Conservation (phyloP, 2,797 vertebrate species). For the Esox lucius region DNA sequence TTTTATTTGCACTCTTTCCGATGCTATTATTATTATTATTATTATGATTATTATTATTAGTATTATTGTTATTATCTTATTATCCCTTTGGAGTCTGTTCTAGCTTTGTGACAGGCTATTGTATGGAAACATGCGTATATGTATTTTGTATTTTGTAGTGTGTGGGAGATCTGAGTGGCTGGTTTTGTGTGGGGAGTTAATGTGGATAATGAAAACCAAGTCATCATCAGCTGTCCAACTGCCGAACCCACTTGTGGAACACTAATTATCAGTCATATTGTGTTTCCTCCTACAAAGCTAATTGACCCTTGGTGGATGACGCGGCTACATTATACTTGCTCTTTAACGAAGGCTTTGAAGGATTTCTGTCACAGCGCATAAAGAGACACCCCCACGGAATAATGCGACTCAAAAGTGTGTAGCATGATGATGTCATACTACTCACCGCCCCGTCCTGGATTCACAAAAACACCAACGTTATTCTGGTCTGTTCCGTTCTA, state of each 20-base stretch:
- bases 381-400: not conserved
- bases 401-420: not conserved
- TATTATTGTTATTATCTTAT: not conserved
- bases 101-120: conserved; percentile 9
- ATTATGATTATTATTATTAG: not conserved
- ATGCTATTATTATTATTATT: not conserved
- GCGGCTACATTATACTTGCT: not conserved
- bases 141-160: conserved; percentile 38
- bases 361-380: not conserved
- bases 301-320: not conserved
- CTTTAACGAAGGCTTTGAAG: not conserved
- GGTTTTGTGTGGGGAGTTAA: conserved; percentile 52
- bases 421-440: not conserved
- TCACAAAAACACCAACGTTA: not conserved
- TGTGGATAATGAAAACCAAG: conserved; percentile 42
- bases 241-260: not conserved
- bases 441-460: not conserved
- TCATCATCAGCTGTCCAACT: conserved; percentile 27
- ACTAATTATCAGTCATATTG: conserved; percentile 8
- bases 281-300: not conserved
- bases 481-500: not conserved
- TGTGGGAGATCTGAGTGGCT: conserved; percentile 46
- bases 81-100: conserved; percentile 24
- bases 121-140: conserved; percentile 35
- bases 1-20: conserved; percentile 30